Percentiles rank a stretch among this genome's conserved stretches.
Conservation (phyloP, 1,140 invertebrate species). For the Eueides isabella region DNA sequence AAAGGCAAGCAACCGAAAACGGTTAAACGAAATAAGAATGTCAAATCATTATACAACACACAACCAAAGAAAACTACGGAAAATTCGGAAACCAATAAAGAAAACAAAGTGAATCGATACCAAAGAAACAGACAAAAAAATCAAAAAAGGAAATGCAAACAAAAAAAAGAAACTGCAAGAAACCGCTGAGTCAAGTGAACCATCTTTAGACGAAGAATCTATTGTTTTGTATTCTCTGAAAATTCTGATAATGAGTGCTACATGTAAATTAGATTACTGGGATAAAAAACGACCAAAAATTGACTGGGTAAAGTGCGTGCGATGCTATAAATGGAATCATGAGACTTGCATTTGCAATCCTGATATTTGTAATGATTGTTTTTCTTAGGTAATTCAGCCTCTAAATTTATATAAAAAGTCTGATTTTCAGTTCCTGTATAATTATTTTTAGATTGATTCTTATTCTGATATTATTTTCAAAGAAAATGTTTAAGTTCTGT, state of each 20-base stretch:
- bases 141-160: neutral
- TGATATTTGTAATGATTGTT: conserved; percentile 31
- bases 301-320: conserved; percentile 31
- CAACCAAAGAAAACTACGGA: neutral
- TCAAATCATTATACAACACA: no score
- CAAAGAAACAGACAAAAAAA: neutral
- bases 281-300: conserved; percentile 30
- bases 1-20: neutral
- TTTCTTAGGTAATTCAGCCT: neutral
- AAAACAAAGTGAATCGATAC: neutral
- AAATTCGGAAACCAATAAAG: neutral
- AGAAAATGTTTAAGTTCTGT: neutral
- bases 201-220: neutral
- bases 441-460: neutral
- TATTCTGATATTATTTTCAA: neutral
- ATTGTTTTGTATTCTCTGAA: neutral
- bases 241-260: neutral
- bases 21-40: no score
- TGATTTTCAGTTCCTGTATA: neutral
- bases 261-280: conserved; percentile 8
- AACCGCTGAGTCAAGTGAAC: neutral
- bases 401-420: no score
- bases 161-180: neutral
- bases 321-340: conserved; percentile 29
- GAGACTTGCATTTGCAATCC: conserved; percentile 31